Evolutionary conservation across 2,797 vertebrate genomes (phyloP), one percentile per base, ranked within the genome.

Genomic region (Darevskia nairensis): DNA sequence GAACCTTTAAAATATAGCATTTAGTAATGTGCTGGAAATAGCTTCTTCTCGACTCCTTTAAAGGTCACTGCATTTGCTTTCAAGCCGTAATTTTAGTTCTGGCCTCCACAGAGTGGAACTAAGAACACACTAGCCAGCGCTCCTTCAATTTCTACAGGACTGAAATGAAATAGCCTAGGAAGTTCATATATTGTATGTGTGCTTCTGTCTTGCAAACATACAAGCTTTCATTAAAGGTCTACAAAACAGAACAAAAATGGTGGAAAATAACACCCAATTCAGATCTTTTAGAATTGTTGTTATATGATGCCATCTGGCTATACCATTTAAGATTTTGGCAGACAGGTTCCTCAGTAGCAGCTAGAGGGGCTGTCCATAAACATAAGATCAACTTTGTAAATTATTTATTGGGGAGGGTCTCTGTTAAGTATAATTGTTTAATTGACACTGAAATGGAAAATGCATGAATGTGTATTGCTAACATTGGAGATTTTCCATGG

Each of bases 1-100:
- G 96, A 97, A 97, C 97, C 97, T 97, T 97, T 97, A 97, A 97
- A 97, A 96, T 96, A 94, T 96, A 97, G 95, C 96, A 95, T 97
- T 97, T 97, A 97, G 97, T 95, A 95, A 97, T 96, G 93, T 94
- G 93, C 91, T 93, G 93, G 94, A 97, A 97, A 96, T 96, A 94
- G 95, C 95, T 96, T 91, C 97, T 96, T 95, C 96, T 96, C 82
- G 3, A 96, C 96, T 97, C 93, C 90, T 95, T 96, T 97, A 98
- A 98, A 98, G 97, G 97, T 97, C 97, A 97, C 94, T 0, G 76
- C 95, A 93, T 97, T 97, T 97, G 95, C 95, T 97, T 97, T 96
- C 94, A 92, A 90, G 92, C 91, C 78, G 19, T 96, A 90, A 88
- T 95, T 96, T 97, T 95, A 97, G 94, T 92, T 94, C 90, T 68